Base-by-base conservation (phyloP, 2,888 invertebrate genomes). In the Opisthograptis luteolata region DNA sequence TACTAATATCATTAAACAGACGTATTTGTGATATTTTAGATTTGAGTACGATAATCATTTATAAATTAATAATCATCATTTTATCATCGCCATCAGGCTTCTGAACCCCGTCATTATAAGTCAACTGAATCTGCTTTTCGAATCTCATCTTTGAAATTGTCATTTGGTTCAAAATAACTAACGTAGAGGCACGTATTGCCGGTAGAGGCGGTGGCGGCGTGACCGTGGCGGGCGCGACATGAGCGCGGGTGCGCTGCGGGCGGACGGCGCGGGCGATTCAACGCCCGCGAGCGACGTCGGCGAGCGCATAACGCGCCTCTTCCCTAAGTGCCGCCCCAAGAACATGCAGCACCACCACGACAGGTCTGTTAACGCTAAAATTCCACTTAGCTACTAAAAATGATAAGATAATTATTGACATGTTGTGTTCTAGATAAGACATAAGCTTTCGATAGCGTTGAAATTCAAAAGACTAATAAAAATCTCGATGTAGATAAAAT, bases 261-360 rank as follows among this genome's bases (percentile, higher is more conserved):
- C 81, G 80, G 86, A 84, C 83, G 85, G 79, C 79, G 85, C 85
- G 76, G 87, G 87, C 84, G 87, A 84, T 81, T 82, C 89, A 72
- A 77, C 90, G 92, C 82, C 87, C 87, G 80, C 87, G 86, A 80
- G 91, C 85, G 79, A 91, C 91, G 89, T 86, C 73, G 87, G 91
- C 88, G 95, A 95, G 92, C 94, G 95, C 90, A 95, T 96, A 89
- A 95, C 95, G 78, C 93, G 95, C 82, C 92, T 96, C 75, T 96
- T 96, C 91, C 96, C 96, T 73, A 96, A 96, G 94, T 96, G 96
- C 91, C 93, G 96, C 73, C 96, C 96, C 73, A 90, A 88, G 79
- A 92, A 91, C 82, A 86, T 86, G 84, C 87, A 87, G 82, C 88
- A 87, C 70, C 85, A 87, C 56, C 85, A 86, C 83, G 87, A 87